Conservation (phyloP, 1,140 invertebrate genomes). For the Neoseiulus cucumeris region DNA sequence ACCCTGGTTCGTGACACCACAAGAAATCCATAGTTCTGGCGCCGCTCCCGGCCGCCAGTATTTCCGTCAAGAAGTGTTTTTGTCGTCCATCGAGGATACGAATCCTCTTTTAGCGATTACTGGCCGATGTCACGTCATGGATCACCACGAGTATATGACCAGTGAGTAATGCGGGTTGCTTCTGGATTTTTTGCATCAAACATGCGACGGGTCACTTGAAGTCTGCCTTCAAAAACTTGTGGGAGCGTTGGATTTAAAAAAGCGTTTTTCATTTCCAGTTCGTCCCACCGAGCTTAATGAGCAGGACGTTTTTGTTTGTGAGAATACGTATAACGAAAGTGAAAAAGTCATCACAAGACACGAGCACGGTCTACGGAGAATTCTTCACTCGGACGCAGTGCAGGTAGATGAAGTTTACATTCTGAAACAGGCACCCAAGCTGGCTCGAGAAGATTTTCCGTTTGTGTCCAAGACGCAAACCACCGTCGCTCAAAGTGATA, state of each 20-base stretch:
- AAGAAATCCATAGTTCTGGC: conserved; percentile 53
- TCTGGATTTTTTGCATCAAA: not conserved
- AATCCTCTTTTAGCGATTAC: conserved; percentile 73
- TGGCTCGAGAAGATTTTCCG: not conserved
- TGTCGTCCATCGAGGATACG: conserved; percentile 73
- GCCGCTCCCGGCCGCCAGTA: conserved; percentile 41
- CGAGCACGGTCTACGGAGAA: conserved; percentile 50
- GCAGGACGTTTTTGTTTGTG: conserved; percentile 76
- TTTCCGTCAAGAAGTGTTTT: conserved; percentile 82
- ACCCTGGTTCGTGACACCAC: conserved; percentile 69
- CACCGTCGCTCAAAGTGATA: not conserved
- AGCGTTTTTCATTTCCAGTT: conserved; percentile 33
- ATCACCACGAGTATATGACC: conserved; percentile 71
- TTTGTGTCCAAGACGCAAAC: not conserved
- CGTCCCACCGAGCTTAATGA: conserved; percentile 83
- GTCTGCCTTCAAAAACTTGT: no score
- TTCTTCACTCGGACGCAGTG: conserved; percentile 54
- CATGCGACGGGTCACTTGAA: not conserved
- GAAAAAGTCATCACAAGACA: conserved; percentile 44
- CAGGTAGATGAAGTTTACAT: conserved; percentile 72
- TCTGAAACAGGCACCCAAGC: not conserved
- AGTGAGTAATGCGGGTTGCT: conserved; percentile 37
- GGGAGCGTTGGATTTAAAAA: no score
- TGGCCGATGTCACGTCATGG: conserved; percentile 71
- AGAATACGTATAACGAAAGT: conserved; percentile 73